Evolutionary conservation across 2,888 invertebrate species (phyloP), one percentile per base, ranked within the genome.

Genomic region (Dorcus parallelipipedus): DNA sequence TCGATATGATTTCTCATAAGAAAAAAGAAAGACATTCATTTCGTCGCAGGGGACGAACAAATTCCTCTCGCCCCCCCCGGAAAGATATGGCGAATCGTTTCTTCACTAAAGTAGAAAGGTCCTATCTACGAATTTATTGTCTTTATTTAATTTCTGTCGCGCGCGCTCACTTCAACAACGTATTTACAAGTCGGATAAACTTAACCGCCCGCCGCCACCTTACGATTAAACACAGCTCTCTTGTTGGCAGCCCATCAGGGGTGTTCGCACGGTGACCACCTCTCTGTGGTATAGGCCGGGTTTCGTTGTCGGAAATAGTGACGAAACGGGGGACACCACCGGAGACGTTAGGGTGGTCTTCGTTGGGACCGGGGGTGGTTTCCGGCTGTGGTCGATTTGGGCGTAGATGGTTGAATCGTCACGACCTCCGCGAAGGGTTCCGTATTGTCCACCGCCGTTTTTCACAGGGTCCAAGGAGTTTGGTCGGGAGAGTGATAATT

Each of bases 371-470:
- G 77, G 76, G 10, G 79, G 77, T 45, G 79, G 78, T 67, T 83
- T 79, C 65, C 84, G 83, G 68, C 81, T 83, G 73, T 88, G 88
- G 77, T 88, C 88, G 77, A 89, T 88, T 79, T 88, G 87, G 60
- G 89, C 88, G 77, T 89, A 88, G 73, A 88, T 85, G 69, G 87
- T 87, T 53, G 88, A 83, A 71, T 88, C 88, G 68, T 86, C 86
- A 49, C 70, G 73, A 55, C 73, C 72, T 56, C 73, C 75, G 20
- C 78, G 72, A 52, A 69, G 71, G 63, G 69, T 78, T 63, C 73
- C 80, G 59, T 72, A 75, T 61, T 73, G 74, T 59, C 70, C 74
- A 48, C 72, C 73, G 50, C 80, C 72, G 72, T 76, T 76, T 66
- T 76, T 76, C 56, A 73, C 69, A 14, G 75, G 66, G 49, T 81